A percentile compares a stretch with the other conserved stretches of the same genome.
phyloP scores from a whole-genome alignment of 2,888 invertebrate species.

The Pseudeuparius sepicola region DNA sequence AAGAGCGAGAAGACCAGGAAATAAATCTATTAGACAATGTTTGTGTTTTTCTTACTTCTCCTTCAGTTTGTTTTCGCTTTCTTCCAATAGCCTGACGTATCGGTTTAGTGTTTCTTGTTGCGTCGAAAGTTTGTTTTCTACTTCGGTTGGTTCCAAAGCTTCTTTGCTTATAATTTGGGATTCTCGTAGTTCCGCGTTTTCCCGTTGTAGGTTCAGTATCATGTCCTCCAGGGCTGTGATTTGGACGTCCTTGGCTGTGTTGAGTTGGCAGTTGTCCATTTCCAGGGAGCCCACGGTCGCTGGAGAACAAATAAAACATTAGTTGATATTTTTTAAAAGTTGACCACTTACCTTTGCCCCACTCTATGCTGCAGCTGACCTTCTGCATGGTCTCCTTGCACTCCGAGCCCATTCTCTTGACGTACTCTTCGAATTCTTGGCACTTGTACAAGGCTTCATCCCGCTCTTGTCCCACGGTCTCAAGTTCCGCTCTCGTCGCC shows the following conservation, averaged over 20 bases:
- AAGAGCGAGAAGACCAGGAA: too few species aligned
- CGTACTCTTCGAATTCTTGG: slow-evolving; percentile 27
- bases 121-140: slow-evolving; percentile 20
- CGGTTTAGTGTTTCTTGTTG: slow-evolving; percentile 23
- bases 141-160: slow-evolving; percentile 20
- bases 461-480: slow-evolving; percentile 18
- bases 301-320: slow-evolving; percentile 12
- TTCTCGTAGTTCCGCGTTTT: slow-evolving; percentile 3
- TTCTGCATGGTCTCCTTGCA: slow-evolving; percentile 23
- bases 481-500: slow-evolving; percentile 18
- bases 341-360: slow-evolving; percentile 24
- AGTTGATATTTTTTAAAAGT: slow-evolving; percentile 2
- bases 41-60: slow-evolving; percentile 25
- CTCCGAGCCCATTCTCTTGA: slow-evolving; percentile 25
- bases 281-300: background rate
- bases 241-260: slow-evolving; percentile 15
- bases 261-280: slow-evolving; percentile 14
- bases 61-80: slow-evolving; percentile 26
- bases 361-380: slow-evolving; percentile 24
- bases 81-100: slow-evolving; percentile 25
- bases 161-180: too few species aligned
- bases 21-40: too few species aligned
- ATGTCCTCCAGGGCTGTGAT: slow-evolving; percentile 17
- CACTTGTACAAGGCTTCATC: slow-evolving; percentile 25
- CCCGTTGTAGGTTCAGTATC: slow-evolving; percentile 13